Evolutionary conservation across 2,797 vertebrate genomes (phyloP), one percentile per base, ranked within the genome.

Genomic region (Pangasius mekongensis): DNA sequence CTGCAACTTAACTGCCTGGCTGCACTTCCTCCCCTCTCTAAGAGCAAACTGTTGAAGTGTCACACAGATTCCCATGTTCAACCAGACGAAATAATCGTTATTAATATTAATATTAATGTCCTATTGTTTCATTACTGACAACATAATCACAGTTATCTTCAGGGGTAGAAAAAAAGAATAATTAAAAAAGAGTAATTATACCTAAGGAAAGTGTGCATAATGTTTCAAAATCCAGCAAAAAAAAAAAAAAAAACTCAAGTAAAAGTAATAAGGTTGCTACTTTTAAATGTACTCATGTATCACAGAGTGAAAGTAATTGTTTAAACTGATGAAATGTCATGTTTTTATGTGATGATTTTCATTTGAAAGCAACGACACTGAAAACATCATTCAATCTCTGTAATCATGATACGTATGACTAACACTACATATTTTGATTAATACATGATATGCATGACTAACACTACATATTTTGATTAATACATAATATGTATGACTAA

Each of bases 31-130:
- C 3, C 54, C 86, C 39, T 49, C 30, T 22, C 16, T 80, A 11
- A 49, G 18, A 49, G n/a, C 66, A 83, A 74, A 83, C 20, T 10
- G 10, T n/a, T 56, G 8, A n/a, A 7, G 56, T 33, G 39, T 60
- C 86, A 43, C 66, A 60, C 33, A 43, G 49, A 36, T 81, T 36
- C 30, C 66, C 9, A 33, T 27, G 58, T 82, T 43, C 56, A 64
- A 82, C 66, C 36, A 74, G 33, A 74, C 30, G 3, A 74, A 74
- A 73, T 36, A 74, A 87, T 81, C 16, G 39, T 39, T 39, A 39
- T 39, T 39, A 39, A 43, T 43, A 43, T 43, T 43, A 43, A 30
- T 9, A 84, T 43, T 77, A 74, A 67, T 78, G 16, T 67, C 47
- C 33, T 58, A 56, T 52, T 71, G 73, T 54, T 85, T 16, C 27